Percentiles rank a stretch among this genome's conserved stretches.
Conservation (phyloP, 2,888 invertebrate genomes). For the Euspilapteryx auroguttella region DNA sequence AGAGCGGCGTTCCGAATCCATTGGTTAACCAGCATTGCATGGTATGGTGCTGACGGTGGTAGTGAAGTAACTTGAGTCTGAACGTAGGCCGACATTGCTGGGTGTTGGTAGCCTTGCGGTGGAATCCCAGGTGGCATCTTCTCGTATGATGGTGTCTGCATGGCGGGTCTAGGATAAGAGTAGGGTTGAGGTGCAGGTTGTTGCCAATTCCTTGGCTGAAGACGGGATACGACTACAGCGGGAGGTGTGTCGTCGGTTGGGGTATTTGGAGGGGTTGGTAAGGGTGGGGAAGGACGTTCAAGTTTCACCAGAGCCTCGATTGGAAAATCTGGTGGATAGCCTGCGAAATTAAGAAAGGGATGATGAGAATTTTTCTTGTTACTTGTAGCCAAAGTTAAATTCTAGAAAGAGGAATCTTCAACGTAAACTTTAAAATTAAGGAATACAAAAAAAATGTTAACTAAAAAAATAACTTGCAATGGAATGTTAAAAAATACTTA, state of each 20-base stretch:
- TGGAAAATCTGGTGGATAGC: conserved; percentile 62
- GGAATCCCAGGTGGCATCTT: conserved; percentile 27
- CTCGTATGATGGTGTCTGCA: conserved; percentile 43
- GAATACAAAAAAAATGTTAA: neutral
- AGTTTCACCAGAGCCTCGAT: conserved; percentile 62
- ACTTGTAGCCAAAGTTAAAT: no score
- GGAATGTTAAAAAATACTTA: conserved; percentile 27
- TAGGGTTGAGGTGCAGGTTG: conserved; percentile 34
- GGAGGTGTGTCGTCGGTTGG: conserved; percentile 66
- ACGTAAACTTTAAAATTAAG: no score
- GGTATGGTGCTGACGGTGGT: conserved; percentile 50
- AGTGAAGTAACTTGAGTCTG: conserved; percentile 48
- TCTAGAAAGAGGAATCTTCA: no score
- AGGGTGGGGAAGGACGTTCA: conserved; percentile 62
- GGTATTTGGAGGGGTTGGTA: conserved; percentile 74
- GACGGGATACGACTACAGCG: conserved; percentile 44
- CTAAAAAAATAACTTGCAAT: neutral
- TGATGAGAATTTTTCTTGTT: neutral
- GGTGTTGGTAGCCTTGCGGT: conserved; percentile 23
- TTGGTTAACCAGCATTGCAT: conserved; percentile 70
- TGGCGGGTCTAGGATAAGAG: conserved; percentile 30
- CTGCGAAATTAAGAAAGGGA: conserved; percentile 19
- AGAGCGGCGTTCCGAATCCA: conserved; percentile 74
- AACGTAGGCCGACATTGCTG: conserved; percentile 42
- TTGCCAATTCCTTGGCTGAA: conserved; percentile 31